Percentiles rank a stretch among this genome's conserved stretches.
Evolutionary conservation across 2,113 vertebrate genomes (phyloP).

Genomic region (Gavialis gangeticus): DNA sequence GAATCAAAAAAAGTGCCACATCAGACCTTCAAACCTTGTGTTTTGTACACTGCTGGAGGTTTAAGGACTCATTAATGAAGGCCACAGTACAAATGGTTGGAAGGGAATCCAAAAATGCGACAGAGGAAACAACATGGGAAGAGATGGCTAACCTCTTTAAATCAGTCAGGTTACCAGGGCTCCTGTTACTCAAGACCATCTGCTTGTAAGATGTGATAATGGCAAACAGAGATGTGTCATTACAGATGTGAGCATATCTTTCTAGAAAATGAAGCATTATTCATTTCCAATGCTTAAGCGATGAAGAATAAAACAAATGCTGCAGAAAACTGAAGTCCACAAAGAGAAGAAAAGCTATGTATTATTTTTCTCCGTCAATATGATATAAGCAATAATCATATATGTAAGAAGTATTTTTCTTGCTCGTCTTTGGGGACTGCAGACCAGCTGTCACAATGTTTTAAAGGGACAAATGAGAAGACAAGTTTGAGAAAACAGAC

Average conservation of each 20-base stretch:
- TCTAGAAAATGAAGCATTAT: background rate
- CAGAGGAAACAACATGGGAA: background rate
- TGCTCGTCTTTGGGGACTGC: background rate
- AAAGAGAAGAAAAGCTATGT: background rate
- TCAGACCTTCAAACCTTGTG: background rate
- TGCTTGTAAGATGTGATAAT: background rate
- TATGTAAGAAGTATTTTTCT: background rate
- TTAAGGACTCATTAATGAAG: background rate
- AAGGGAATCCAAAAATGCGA: background rate
- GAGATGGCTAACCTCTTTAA: background rate
- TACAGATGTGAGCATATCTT: background rate
- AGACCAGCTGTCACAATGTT: background rate
- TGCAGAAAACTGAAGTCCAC: background rate
- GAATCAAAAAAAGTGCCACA: background rate
- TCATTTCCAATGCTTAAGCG: background rate
- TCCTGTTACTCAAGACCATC: background rate
- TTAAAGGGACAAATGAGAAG: background rate
- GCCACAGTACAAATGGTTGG: background rate
- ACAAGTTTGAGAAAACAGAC: background rate
- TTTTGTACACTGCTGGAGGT: background rate
- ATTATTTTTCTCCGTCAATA: accelerated
- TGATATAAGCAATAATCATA: background rate
- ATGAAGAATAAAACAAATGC: background rate
- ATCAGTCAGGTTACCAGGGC: background rate
- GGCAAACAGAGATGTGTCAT: background rate